Evolutionary conservation across 2,888 invertebrate genomes (phyloP).

Genomic region (Cinara cedri): DNA sequence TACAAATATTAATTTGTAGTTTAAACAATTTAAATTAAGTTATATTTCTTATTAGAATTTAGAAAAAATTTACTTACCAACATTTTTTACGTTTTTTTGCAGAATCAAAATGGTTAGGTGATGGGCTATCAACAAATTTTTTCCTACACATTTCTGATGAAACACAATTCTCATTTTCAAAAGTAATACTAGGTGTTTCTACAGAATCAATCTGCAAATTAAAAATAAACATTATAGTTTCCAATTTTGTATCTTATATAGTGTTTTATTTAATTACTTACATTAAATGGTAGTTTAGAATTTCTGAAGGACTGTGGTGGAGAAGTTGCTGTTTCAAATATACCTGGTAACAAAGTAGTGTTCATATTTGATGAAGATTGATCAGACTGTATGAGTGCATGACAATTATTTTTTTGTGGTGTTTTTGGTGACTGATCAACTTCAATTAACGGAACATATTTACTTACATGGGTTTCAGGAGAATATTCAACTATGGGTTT

Average conservation of each 20-base stretch:
- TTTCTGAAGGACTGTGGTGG: neutral
- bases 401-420: neutral
- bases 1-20: no score
- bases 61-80: neutral
- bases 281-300: conserved; percentile 11
- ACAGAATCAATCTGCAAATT: conserved; percentile 33
- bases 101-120: conserved; percentile 37
- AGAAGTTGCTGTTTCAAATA: conserved; percentile 30
- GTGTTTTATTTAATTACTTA: neutral
- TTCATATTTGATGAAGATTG: conserved; percentile 8
- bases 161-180: conserved; percentile 4
- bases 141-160: neutral
- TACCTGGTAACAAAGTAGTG: neutral
- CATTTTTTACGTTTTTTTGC: conserved; percentile 46
- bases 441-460: conserved; percentile 35
- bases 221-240: neutral
- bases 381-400: conserved; percentile 11
- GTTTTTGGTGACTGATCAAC: conserved; percentile 35
- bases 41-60: no score
- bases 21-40: no score
- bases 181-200: conserved; percentile 16
- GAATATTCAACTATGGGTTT: neutral
- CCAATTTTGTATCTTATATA: neutral
- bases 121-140: conserved; percentile 1
- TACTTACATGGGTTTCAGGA: neutral